Conservation (phyloP, 92 coral and sea anemone genomes). For the Epizoanthus scotinus region DNA sequence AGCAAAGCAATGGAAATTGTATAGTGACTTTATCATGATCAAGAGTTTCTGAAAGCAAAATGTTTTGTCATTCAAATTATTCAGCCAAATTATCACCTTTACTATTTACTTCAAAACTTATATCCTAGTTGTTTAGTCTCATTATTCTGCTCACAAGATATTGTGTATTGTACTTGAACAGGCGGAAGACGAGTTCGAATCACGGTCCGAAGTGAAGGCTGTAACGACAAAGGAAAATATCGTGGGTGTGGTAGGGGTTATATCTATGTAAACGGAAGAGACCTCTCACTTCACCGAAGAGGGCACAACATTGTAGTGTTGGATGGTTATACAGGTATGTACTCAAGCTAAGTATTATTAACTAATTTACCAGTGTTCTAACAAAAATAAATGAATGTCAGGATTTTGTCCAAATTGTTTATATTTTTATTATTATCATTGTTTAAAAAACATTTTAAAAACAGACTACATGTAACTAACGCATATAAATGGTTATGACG, state of each 20-base stretch:
- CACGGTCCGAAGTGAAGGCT: constrained; percentile 27
- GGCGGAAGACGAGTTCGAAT: constrained; percentile 29
- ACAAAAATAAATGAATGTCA: too few species aligned
- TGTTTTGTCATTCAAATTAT: too few species aligned
- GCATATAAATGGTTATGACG: too few species aligned
- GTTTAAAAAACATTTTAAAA: too few species aligned
- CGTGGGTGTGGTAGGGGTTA: constrained; percentile 48
- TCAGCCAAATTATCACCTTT: too few species aligned
- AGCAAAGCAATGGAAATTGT: too few species aligned
- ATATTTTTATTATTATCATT: too few species aligned
- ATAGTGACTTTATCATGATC: too few species aligned
- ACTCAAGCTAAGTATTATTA: not conserved
- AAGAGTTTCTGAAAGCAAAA: too few species aligned
- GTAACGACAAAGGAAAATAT: constrained; percentile 31
- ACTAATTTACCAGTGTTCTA: not conserved
- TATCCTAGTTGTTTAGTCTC: not conserved
- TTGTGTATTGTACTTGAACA: not conserved
- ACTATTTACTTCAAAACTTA: too few species aligned
- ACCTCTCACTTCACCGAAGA: constrained; percentile 36
- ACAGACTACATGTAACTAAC: too few species aligned
- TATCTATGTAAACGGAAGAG: constrained; percentile 46
- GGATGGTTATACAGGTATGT: constrained; percentile 41
- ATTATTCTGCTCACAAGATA: not conserved
- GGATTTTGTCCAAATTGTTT: too few species aligned
- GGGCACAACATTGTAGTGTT: constrained; percentile 46